Percentiles rank a stretch among this genome's conserved stretches.
phyloP scores from a whole-genome alignment of 2,113 vertebrate species.

The Calonectris borealis region DNA sequence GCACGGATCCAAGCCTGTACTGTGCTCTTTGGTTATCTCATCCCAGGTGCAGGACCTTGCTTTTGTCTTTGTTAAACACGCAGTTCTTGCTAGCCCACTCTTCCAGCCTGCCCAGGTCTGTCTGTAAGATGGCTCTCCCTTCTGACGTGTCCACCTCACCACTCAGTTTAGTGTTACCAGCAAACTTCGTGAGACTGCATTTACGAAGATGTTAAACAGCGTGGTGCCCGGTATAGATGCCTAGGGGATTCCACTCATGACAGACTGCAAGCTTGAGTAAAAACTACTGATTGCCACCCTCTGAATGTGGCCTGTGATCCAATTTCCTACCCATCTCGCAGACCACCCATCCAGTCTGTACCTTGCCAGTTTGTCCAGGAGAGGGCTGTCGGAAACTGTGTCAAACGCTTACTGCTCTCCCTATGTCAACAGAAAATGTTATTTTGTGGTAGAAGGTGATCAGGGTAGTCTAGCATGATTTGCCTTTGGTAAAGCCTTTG shows the following conservation, averaged over 20 bases:
- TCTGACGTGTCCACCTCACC: not conserved
- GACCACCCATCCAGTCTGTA: not conserved
- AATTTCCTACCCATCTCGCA: not conserved
- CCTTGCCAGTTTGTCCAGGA: not conserved
- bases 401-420: not conserved
- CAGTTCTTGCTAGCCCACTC: not conserved
- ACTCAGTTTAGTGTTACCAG: not conserved
- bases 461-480: not conserved
- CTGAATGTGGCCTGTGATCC: not conserved
- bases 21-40: not conserved
- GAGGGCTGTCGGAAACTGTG: not conserved
- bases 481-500: not conserved
- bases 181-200: not conserved
- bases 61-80: not conserved
- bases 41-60: not conserved
- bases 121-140: not conserved
- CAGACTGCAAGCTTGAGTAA: not conserved
- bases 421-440: not conserved
- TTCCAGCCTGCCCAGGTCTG: not conserved
- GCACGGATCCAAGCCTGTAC: not conserved
- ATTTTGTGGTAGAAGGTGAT: not conserved
- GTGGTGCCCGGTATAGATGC: not conserved
- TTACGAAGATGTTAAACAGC: not conserved
- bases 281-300: not conserved
- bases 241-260: not conserved